Base-by-base conservation (phyloP, 2,797 vertebrate species). In the Falco peregrinus region DNA sequence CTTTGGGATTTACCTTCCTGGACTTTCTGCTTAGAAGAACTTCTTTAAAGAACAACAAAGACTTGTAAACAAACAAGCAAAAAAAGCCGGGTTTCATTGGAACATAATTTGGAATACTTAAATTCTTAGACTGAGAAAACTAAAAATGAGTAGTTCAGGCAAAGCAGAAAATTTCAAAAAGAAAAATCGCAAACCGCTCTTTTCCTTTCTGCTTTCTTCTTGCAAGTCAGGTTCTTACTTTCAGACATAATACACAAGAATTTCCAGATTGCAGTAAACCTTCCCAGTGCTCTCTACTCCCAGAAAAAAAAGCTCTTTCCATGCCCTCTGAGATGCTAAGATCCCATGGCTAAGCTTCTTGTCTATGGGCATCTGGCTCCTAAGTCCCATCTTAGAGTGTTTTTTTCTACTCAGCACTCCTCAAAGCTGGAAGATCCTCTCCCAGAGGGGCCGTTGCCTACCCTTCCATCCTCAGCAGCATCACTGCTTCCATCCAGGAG, bases 261-360 rank as follows among this genome's bases (percentile, higher is more conserved):
- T 37, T 68, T 41, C 29, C 16, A 53, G 41, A 43, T 33, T 68
- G 20, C 16, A 56, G n/a, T 4, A 67, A 74, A 39, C 5, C 1
- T 71, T 56, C 10, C 22, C 41, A 57, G 19, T 1, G 1, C 3
- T 35, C 16, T 53, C 15, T 61, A 29, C 3, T 8, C 16, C 2
- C 4, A n/a, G 43, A 26, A 41, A 41, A 47, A 22, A 54, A 60
- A 41, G 1, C 1, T 70, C 3, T 77, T 90, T 70, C 80, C 9
- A 11, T 65, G 11, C 8, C 4, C 7, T 86, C 16, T 0, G 2
- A 84, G 11, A 22, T 41, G 9, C 3, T 95, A 35, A 5, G 0
- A 53, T 65, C 7, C 14, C 10, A 35, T 86, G 67, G 24, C 26
- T 16, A 74, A 70, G 1, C 2, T 90, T 21, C 13, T 84, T 80